Conservation (phyloP, 2,113 vertebrate genomes). For the Formicarius rufipectus region DNA sequence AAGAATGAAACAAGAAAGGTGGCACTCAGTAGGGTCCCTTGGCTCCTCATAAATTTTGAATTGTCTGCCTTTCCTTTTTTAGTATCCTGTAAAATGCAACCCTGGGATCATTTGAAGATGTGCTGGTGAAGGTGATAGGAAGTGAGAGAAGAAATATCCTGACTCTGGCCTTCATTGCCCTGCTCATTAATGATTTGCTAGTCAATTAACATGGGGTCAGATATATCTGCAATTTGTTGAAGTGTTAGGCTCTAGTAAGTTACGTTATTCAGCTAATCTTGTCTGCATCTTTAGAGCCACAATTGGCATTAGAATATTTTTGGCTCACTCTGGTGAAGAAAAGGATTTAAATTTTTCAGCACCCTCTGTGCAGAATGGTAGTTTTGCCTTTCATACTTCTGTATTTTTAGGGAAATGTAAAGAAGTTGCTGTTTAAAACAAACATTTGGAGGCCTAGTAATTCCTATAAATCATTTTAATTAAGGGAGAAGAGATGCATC, state of each 20-base stretch:
- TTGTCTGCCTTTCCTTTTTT: slow-evolving; percentile 31
- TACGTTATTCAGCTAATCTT: not conserved
- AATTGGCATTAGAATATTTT: not conserved
- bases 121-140: not conserved
- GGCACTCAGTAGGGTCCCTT: not conserved
- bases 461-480: not conserved
- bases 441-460: not conserved
- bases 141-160: slow-evolving; percentile 1
- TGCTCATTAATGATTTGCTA: slow-evolving; percentile 30
- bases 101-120: not conserved
- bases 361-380: not conserved
- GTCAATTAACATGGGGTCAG: not conserved
- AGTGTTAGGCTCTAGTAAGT: not conserved
- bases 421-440: not conserved
- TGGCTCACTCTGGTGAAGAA: not conserved
- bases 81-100: slow-evolving; percentile 24
- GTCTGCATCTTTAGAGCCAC: not conserved
- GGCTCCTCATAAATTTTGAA: slow-evolving; percentile 41
- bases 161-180: not conserved
- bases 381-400: not conserved
- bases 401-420: not conserved
- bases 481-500: not conserved
- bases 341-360: not conserved
- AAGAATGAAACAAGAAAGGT: not conserved
- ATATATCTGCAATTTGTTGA: not conserved